Evolutionary conservation across 2,888 invertebrate genomes (phyloP).

Genomic region (Noctua janthe): DNA sequence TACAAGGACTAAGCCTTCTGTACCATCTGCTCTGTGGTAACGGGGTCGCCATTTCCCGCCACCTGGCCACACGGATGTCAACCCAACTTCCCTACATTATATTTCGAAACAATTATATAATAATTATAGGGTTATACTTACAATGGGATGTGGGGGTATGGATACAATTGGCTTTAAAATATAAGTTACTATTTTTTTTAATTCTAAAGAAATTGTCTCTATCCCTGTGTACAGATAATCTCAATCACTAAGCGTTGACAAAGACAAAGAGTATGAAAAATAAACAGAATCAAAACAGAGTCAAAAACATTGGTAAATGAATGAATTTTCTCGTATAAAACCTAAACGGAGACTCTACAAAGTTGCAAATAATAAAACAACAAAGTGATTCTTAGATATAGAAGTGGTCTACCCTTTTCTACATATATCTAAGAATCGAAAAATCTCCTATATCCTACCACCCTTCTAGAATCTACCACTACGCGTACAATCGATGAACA

Average conservation of each 20-base stretch:
- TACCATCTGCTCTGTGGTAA: constrained; percentile 46
- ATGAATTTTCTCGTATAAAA: neutral
- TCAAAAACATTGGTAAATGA: no score
- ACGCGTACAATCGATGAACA: constrained; percentile 36
- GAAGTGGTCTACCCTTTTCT: neutral
- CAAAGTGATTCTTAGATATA: neutral
- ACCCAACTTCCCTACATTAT: constrained; percentile 70
- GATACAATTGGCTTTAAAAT: constrained; percentile 1
- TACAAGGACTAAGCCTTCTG: constrained; percentile 43
- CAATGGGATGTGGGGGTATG: constrained; percentile 37
- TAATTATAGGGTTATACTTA: constrained; percentile 42
- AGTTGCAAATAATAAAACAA: neutral
- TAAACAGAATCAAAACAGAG: neutral
- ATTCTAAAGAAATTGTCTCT: neutral
- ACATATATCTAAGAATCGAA: no score
- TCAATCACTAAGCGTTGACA: neutral
- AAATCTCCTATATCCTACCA: neutral
- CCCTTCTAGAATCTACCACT: neutral
- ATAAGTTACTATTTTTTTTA: neutral
- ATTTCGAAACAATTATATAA: constrained; percentile 62
- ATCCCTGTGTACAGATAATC: neutral
- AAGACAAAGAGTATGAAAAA: neutral
- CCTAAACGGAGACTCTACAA: neutral
- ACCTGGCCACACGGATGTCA: constrained; percentile 78
- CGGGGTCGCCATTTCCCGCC: constrained; percentile 85